These are phyloP conservation scores for Chironomus striatipennis DNA, from an alignment of 1,140 invertebrate species.

Conservation along the genomic window DNA sequence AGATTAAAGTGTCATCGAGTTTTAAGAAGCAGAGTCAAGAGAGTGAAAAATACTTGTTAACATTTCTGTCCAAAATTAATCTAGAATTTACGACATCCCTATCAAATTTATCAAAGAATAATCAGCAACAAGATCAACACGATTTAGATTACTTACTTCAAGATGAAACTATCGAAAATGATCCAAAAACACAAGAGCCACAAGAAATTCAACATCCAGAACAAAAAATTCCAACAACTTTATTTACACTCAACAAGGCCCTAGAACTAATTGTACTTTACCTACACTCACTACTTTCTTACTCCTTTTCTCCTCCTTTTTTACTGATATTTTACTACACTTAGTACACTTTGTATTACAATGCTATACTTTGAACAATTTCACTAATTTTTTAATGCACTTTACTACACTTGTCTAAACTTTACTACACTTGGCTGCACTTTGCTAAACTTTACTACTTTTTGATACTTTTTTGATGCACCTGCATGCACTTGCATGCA, in stretches of 20 bases:
- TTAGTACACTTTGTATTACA: too few species aligned
- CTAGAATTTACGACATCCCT: conserved; percentile 2
- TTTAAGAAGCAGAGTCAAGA: background rate
- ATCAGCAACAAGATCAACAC: background rate
- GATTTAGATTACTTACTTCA: background rate
- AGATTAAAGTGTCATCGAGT: background rate
- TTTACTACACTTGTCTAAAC: too few species aligned
- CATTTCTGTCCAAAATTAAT: background rate
- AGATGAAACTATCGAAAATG: background rate
- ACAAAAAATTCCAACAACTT: background rate
- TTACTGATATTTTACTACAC: too few species aligned
- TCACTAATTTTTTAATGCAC: too few species aligned
- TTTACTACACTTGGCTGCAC: too few species aligned
- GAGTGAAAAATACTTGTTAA: background rate
- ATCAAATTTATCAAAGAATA: background rate
- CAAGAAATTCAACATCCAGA: background rate
- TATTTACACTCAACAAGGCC: background rate
- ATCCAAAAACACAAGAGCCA: background rate
- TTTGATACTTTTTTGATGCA: too few species aligned
- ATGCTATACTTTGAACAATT: too few species aligned
- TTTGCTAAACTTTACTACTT: too few species aligned
- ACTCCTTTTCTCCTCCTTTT: too few species aligned
- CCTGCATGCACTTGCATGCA: too few species aligned
- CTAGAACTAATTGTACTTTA: too few species aligned
- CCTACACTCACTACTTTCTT: too few species aligned